Base-by-base conservation (phyloP, 2,797 vertebrate genomes). In the Myotis findleyi region DNA sequence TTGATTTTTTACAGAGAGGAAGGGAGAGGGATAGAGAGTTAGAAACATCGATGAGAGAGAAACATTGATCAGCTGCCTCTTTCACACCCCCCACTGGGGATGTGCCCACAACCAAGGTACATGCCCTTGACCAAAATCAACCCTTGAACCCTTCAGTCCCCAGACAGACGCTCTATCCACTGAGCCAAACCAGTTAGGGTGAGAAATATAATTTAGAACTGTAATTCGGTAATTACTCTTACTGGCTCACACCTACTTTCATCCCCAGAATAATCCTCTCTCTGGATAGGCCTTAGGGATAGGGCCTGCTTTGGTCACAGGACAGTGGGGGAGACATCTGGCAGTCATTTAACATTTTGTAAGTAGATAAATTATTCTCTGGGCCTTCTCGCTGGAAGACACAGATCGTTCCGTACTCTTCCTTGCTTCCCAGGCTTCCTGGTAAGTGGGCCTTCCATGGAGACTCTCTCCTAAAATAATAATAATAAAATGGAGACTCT, bases 371-470 rank as follows among this genome's bases (percentile, higher is more conserved):
- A 49, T 91, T 77, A 79, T 93, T 83, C 53, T 75, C 49, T 64
- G 41, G 66, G 66, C 38, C 76, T 88, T 57, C 71, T 21, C 66
- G 13, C 13, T 88, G 21, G 10, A 96, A 33, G 11, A 23, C 92
- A 84, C 6, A 47, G 25, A 79, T 90, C 13, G 17, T n/a, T 93
- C 91, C 33, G 9, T 75, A 38, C 3, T 93, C 80, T 57, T 80
- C 3, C 92, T 89, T 87, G 71, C 23, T 96, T 89, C 84, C 33
- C 71, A 57, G 59, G 71, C 27, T 91, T 91, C 94, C 62, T 83
- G n/a, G 36, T 59, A 79, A 91, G 21, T 59, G 27, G 13, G 10
- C 2, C 9, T 80, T 89, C 82, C 59, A 59, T 69, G 51, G 55
- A 83, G 20, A 95, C 84, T 91, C 17, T 55, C 68, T 14, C 44